These are phyloP conservation scores for Odontocolon sp. DNA, from an alignment of 2,888 invertebrate genomes.

Conservation along the genomic window DNA sequence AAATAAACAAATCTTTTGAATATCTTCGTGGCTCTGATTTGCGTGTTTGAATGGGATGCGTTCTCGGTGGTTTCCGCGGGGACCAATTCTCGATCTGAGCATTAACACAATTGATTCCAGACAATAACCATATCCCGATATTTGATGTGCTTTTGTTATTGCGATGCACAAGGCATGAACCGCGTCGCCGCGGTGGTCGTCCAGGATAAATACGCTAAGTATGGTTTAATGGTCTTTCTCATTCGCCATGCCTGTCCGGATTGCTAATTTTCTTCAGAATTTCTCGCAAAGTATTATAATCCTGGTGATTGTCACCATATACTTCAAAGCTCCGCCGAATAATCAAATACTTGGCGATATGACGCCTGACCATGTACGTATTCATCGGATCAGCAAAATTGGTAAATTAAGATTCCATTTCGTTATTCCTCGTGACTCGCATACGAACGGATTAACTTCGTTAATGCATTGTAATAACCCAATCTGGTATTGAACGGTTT, in stretches of 20 bases:
- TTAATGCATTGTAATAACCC: background rate
- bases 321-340: background rate
- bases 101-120: slow-evolving; percentile 69
- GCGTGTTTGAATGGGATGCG: slow-evolving; percentile 64
- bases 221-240: slow-evolving; percentile 57
- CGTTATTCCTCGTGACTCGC: slow-evolving; percentile 32
- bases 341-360: background rate
- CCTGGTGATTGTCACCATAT: background rate
- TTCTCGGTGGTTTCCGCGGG: slow-evolving; percentile 45
- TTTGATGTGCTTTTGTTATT: slow-evolving; percentile 56
- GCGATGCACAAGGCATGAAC: slow-evolving; percentile 19
- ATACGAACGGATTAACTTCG: background rate
- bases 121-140: slow-evolving; percentile 65
- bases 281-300: too few relatives aligned
- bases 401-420: slow-evolving; percentile 18
- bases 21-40: slow-evolving; percentile 30
- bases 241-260: slow-evolving; percentile 56
- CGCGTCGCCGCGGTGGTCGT: slow-evolving; percentile 45
- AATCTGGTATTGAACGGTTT: slow-evolving; percentile 2
- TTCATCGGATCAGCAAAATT: background rate
- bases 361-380: background rate
- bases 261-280: slow-evolving; percentile 61
- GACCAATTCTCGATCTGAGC: slow-evolving; percentile 50
- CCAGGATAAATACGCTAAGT: slow-evolving; percentile 34
- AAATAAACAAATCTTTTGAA: slow-evolving; percentile 14